Evolutionary conservation across 2,888 invertebrate species (phyloP), one percentile per base, ranked within the genome.

Genomic region (Diaperis boleti): DNA sequence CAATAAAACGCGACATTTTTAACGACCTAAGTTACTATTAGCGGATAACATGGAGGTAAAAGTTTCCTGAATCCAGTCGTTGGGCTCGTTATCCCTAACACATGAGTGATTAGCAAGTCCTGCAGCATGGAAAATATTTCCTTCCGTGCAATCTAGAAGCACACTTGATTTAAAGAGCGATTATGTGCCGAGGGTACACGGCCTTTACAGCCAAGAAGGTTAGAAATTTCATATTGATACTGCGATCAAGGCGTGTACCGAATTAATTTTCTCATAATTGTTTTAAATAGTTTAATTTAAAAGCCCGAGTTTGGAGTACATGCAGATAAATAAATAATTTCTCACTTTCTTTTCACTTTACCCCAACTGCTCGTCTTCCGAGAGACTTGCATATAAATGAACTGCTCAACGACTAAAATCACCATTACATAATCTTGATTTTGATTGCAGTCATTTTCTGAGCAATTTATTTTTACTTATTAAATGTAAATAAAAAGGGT

Each of bases 61-160:
- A 20, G 44, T 35, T 50, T 47, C 59, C 50, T 50, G 50, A 59
- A 50, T 42, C 33, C 35, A 22, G 44, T 59, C 22, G 50, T 59
- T 39, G 10, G 17, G 42, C 33, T 52, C 50, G 59, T 59, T 59
- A 59, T 42, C 22, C 42, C 37, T 59, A 39, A 26, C 8, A 59
- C 42, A 52, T 59, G 59, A 59, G 59, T 59, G 50, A 59, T 59
- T 59, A 59, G 59, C 42, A 33, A 11, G 26, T 50, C 33, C 6
- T 50, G 52, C n/a, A 59, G 59, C 59, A 50, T 35, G 59, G 47
- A 47, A 31, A 47, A 47, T 14, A 31, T 15, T 47, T 15, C 17
- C 47, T 29, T 13, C 29, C 8, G 26, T 10, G n/a, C 55, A 8
- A 41, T 41, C 47, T 49, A 18, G 29, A 35, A 35, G 45, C 26